Evolutionary conservation across 2,888 invertebrate genomes (phyloP).

Genomic region (Lepidocyrtoides sp.): DNA sequence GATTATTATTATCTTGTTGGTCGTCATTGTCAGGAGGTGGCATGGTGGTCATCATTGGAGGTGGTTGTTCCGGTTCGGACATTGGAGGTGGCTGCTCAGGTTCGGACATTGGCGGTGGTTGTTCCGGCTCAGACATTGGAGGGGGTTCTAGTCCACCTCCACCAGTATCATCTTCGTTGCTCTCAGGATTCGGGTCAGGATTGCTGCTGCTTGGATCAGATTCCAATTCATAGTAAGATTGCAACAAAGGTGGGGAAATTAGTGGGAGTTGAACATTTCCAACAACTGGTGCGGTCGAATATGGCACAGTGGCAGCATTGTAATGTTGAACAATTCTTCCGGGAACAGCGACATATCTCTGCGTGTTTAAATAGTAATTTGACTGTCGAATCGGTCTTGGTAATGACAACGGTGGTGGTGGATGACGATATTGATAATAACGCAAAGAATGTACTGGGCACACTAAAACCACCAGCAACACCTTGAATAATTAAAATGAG

Average conservation of each 20-base stretch:
- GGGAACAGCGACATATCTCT: neutral
- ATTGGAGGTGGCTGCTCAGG: neutral
- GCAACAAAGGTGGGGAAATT: neutral
- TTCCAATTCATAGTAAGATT: neutral
- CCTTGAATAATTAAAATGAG: neutral
- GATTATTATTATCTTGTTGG: neutral
- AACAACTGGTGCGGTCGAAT: neutral
- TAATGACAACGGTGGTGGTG: neutral
- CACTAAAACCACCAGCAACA: neutral
- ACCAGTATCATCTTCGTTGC: conserved; percentile 11
- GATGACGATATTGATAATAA: neutral
- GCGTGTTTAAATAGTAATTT: neutral
- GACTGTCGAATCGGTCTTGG: neutral
- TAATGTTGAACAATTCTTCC: neutral
- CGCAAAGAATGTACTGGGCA: neutral
- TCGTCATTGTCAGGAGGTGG: conserved; percentile 23
- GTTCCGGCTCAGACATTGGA: neutral
- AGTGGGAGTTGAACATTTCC: neutral
- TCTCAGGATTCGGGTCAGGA: neutral
- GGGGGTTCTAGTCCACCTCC: neutral
- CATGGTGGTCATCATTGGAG: conserved; percentile 12
- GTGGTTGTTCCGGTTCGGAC: conserved; percentile 2
- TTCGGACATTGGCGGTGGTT: conserved; percentile 25
- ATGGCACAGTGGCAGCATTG: neutral
- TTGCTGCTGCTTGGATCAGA: conserved; percentile 25